Percentiles rank a stretch among this genome's conserved stretches.
Evolutionary conservation across 2,113 vertebrate species (phyloP).

Genomic region (Galemys pyrenaicus): DNA sequence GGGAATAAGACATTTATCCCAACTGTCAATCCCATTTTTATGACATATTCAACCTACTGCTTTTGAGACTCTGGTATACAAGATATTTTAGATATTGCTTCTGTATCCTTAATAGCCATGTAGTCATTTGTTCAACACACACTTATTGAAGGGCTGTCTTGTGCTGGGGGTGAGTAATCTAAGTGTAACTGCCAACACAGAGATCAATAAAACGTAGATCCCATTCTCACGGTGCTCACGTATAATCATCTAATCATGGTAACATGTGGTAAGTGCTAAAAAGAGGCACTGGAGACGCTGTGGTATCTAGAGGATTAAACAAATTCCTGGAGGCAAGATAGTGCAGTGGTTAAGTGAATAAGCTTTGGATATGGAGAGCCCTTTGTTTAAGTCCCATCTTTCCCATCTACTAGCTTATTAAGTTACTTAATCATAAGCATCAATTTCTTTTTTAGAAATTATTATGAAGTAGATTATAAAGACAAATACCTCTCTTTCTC

Average conservation of each 20-base stretch:
- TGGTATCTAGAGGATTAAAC: neutral
- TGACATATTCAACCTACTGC: neutral
- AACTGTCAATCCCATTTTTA: neutral
- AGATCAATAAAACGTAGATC: neutral
- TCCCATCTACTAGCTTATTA: neutral
- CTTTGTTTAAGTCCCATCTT: neutral
- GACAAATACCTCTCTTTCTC: neutral
- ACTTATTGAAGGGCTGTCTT: neutral
- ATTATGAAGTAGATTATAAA: neutral
- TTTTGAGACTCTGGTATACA: neutral
- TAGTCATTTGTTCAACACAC: neutral
- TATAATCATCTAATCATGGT: neutral
- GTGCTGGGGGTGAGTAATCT: neutral
- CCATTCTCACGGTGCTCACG: neutral
- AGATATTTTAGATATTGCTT: neutral
- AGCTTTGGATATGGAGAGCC: neutral
- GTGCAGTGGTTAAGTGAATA: neutral
- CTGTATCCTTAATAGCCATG: neutral
- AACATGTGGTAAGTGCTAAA: neutral
- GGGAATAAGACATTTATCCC: neutral
- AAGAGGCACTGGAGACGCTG: neutral
- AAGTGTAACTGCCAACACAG: accelerated
- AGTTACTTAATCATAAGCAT: neutral
- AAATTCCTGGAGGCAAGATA: neutral
- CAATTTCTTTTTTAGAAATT: neutral